Base-by-base conservation (phyloP, 2,797 vertebrate genomes). In the Oryzias dopingdopingensis region DNA sequence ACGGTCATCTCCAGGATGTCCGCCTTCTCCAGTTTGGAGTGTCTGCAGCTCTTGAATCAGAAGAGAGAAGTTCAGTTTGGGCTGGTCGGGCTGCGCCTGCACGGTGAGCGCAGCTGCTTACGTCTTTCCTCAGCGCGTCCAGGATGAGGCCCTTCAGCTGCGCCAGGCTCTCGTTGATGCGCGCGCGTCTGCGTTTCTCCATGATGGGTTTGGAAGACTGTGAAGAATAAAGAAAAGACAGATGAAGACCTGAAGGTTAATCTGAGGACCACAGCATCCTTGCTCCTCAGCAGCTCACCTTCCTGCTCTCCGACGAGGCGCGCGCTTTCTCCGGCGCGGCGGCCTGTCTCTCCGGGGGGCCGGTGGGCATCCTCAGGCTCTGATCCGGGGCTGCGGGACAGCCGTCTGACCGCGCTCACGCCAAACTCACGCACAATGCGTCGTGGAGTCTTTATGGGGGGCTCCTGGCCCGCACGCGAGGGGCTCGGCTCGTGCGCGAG, bases 1-100 rank as follows among this genome's bases (percentile, higher is more conserved):
- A 98, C 96, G 0, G 96, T 97, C 95, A 98, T 97, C 83, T 98
- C 96, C 52, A 98, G 90, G 65, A 98, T 98, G 76, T 98, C 96
- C 0, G 96, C 96, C 84, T 98, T 98, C 88, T 98, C 96, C 79
- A 98, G 86, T 81, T 97, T 98, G 26, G 96, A 97, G 85, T 98
- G 96, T 72, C 96, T 92, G 42, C 95, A 97, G 77, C 93, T 97
- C 96, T 98, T 42, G 63, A 65, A 0, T 18, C 16, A 45, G 44
- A 22, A 60, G 24, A 5, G 23, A 0, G 20, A 42, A 2, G 4
- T 17, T 47, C 3, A 23, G 40, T 40, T 26, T 14, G 10, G 8
- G 22, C 40, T 46, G 29, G 7, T 10, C 15, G 16, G 1, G 6
- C 48, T 51, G 0, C 29, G 18, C 26, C 12, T 14, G 26, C 2